Percentiles rank a stretch among this genome's conserved stretches.
These are phyloP conservation scores for Phalacrocorax brasilianus DNA, from an alignment of 2,113 vertebrate genomes.

Conservation along the genomic window DNA sequence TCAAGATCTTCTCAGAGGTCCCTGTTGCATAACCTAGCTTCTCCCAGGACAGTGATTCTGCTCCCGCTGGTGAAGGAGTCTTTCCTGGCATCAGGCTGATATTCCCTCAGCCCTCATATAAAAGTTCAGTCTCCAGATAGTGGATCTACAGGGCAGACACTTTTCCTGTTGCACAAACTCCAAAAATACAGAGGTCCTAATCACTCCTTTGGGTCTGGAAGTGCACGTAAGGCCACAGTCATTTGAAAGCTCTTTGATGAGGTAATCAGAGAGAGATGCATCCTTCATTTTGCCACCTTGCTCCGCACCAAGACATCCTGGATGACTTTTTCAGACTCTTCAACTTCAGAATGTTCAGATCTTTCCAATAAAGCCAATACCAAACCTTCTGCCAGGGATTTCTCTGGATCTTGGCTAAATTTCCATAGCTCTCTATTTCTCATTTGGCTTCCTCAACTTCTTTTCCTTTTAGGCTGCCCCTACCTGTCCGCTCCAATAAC, in stretches of 20 bases:
- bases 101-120: neutral
- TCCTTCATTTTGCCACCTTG: neutral
- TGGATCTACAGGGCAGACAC: neutral
- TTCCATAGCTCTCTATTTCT: neutral
- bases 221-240: neutral
- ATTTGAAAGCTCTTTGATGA: neutral
- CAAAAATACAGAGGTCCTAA: neutral
- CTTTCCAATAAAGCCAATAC: neutral
- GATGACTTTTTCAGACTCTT: conserved; percentile 2
- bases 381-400: conserved; percentile 5
- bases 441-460: neutral
- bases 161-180: neutral
- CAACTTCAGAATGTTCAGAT: neutral
- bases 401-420: conserved; percentile 10
- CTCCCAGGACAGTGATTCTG: neutral
- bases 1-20: neutral
- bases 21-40: neutral
- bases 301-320: neutral
- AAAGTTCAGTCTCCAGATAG: neutral
- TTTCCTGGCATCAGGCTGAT: neutral
- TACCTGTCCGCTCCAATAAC: neutral
- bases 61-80: accelerated
- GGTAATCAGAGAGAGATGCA: neutral
- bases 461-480: neutral
- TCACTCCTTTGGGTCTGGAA: neutral